These are phyloP conservation scores for Serilophus lunatus DNA, from an alignment of 2,113 vertebrate genomes.

Conservation along the genomic window DNA sequence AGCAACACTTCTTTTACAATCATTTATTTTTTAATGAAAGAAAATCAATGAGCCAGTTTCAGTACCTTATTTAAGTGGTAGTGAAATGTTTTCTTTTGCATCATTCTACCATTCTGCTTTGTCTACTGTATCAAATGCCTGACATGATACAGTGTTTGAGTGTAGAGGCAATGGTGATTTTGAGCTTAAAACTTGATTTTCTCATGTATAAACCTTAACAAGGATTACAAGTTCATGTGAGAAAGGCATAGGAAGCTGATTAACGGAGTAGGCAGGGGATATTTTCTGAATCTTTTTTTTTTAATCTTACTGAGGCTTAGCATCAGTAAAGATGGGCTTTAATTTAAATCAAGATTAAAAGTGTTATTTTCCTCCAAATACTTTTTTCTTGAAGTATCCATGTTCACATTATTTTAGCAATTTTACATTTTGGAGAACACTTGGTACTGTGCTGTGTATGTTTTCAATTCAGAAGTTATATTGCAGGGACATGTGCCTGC, in stretches of 20 bases:
- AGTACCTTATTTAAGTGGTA: not conserved
- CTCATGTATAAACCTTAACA: not conserved
- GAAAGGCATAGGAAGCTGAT: not conserved
- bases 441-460: not conserved
- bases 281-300: not conserved
- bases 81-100: not conserved
- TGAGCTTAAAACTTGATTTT: not conserved
- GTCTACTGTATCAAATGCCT: not conserved
- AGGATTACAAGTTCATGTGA: not conserved
- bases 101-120: not conserved
- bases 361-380: not conserved
- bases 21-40: conserved; percentile 52
- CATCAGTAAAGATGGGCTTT: not conserved
- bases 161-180: not conserved
- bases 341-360: not conserved
- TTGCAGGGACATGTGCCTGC: not conserved
- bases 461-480: not conserved
- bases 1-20: conserved; percentile 30
- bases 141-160: not conserved
- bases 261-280: not conserved
- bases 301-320: not conserved
- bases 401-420: not conserved
- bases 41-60: conserved; percentile 7
- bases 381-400: not conserved
- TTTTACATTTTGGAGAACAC: not conserved